phyloP scores from a whole-genome alignment of 2,888 invertebrate genomes.

The Andrena fulva region DNA sequence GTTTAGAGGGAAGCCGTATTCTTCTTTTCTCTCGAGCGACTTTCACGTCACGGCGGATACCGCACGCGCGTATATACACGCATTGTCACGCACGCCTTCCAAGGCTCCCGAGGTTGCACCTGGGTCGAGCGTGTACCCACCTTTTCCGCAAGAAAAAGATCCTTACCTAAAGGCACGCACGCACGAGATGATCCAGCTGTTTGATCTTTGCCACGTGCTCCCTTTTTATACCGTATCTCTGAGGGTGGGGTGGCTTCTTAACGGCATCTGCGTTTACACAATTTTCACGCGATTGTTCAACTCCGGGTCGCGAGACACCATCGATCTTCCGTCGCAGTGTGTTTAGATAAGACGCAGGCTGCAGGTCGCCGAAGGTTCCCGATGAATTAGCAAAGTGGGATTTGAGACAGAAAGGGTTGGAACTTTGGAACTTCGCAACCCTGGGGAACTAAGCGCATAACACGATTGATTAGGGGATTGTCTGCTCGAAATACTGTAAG shows the following conservation, averaged over 20 bases:
- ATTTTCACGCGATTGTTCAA: slow-evolving; percentile 66
- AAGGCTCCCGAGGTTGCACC: slow-evolving; percentile 70
- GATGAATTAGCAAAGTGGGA: too few species aligned
- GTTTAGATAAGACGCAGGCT: slow-evolving; percentile 5
- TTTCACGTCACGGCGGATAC: slow-evolving; percentile 53
- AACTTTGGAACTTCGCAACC: too few species aligned
- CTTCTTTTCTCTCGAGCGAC: slow-evolving; percentile 40
- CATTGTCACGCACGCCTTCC: slow-evolving; percentile 73
- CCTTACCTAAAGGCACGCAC: slow-evolving; percentile 77
- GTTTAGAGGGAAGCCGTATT: slow-evolving; percentile 31
- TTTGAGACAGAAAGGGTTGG: too few species aligned
- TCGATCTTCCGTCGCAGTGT: slow-evolving; percentile 21
- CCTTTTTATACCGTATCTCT: slow-evolving; percentile 69
- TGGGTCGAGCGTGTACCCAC: slow-evolving; percentile 68
- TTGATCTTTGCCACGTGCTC: slow-evolving; percentile 83
- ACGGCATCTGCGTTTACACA: slow-evolving; percentile 77
- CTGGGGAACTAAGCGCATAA: too few species aligned
- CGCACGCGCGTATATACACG: slow-evolving; percentile 51
- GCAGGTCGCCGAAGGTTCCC: too few species aligned
- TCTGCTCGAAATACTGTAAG: too few species aligned
- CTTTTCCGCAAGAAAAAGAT: slow-evolving; percentile 79
- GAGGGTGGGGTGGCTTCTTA: slow-evolving; percentile 55
- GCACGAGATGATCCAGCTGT: slow-evolving; percentile 84
- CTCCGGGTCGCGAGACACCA: slow-evolving; percentile 22
- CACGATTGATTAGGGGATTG: too few species aligned